A percentile compares a stretch with the other conserved stretches of the same genome.
phyloP scores from a whole-genome alignment of 2,797 vertebrate genomes.

The Orientallactaga sibirica region DNA sequence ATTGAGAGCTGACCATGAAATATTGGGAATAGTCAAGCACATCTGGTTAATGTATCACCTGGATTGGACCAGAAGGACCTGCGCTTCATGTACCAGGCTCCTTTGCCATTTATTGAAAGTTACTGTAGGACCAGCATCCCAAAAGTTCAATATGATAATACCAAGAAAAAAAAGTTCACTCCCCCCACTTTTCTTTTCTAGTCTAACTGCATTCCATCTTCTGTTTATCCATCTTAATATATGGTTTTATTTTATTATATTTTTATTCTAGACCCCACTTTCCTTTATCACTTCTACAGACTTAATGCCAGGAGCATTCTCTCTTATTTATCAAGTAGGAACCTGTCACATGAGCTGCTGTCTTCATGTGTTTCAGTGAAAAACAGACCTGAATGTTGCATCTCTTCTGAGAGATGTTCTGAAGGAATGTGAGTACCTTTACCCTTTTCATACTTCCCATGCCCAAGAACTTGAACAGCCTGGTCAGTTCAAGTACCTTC shows the following conservation, averaged over 20 bases:
- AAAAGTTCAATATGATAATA: conserved; percentile 49
- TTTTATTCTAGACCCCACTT: conserved; percentile 74
- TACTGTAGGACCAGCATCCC: conserved; percentile 37
- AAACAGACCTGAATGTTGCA: conserved; percentile 60
- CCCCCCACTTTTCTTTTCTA: conserved; percentile 62
- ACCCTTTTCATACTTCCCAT: neutral
- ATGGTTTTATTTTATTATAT: conserved; percentile 73
- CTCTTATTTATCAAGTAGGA: conserved; percentile 65
- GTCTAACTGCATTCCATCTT: conserved; percentile 58
- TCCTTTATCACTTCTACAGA: conserved; percentile 53
- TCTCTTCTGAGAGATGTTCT: conserved; percentile 41
- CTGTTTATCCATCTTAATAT: conserved; percentile 58
- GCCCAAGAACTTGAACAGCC: neutral
- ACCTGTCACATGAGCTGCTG: conserved; percentile 59
- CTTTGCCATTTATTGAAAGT: conserved; percentile 69
- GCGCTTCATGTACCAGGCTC: conserved; percentile 49
- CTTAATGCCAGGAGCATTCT: conserved; percentile 48
- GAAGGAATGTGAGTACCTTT: neutral
- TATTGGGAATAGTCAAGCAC: conserved; percentile 75
- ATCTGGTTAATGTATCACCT: conserved; percentile 10
- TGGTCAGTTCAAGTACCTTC: neutral
- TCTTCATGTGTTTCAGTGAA: conserved; percentile 65
- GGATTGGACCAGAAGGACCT: conserved; percentile 60
- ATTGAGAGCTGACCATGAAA: conserved; percentile 75
- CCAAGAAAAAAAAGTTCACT: conserved; percentile 62